Percentiles rank a stretch among this genome's conserved stretches.
Conservation (phyloP, 2,797 vertebrate genomes). For the Halcyon leucocephala region DNA sequence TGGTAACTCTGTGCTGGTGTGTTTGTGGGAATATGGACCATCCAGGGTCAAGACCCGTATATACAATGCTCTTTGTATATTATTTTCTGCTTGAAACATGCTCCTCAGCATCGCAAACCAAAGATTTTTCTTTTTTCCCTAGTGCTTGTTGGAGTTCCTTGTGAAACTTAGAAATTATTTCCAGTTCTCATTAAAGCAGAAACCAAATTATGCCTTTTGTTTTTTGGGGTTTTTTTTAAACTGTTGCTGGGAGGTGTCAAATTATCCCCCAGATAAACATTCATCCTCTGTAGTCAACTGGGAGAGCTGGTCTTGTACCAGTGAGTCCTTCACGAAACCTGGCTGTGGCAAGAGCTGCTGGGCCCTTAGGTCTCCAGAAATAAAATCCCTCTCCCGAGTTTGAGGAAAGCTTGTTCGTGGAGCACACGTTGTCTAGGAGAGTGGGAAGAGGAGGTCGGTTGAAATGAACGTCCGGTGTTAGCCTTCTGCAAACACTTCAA, state of each 20-base stretch:
- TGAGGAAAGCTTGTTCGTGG: neutral
- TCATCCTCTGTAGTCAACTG: neutral
- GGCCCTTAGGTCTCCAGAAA: neutral
- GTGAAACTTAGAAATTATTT: neutral
- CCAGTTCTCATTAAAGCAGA: neutral
- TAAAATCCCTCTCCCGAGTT: neutral
- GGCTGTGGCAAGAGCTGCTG: neutral
- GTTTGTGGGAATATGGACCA: neutral
- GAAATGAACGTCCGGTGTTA: constrained; percentile 3
- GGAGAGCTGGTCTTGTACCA: neutral
- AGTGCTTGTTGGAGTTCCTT: neutral
- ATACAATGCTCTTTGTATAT: neutral
- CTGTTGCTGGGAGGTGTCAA: neutral
- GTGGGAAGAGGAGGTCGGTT: neutral
- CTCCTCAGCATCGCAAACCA: neutral
- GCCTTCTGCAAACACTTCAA: constrained; percentile 9
- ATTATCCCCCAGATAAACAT: neutral
- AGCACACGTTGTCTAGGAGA: neutral
- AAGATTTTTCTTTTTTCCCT: neutral
- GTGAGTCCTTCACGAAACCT: neutral
- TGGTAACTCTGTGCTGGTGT: neutral
- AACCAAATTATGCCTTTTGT: neutral
- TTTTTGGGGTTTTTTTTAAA: neutral
- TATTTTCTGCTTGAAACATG: neutral
- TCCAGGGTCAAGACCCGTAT: neutral